Evolutionary conservation across 1,140 invertebrate species (phyloP).

Genomic region (Drosophila pallidifrons): DNA sequence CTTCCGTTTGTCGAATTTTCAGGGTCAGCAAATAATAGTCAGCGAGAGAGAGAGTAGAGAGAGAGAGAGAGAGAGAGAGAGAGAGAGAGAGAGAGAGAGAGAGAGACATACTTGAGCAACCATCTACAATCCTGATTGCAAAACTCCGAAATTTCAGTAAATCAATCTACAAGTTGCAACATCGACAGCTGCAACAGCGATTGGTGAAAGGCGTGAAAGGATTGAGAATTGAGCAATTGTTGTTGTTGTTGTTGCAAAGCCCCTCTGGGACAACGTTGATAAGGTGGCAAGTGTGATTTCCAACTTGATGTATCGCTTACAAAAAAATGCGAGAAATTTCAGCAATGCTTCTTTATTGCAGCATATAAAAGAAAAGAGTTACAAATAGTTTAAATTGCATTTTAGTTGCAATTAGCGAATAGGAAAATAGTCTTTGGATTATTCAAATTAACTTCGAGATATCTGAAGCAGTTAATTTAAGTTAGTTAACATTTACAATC

Average conservation of each 20-base stretch:
- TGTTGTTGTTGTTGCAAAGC: not conserved
- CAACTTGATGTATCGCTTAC: constrained; percentile 51
- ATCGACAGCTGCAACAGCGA: constrained; percentile 56
- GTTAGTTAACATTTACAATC: too few relatives aligned
- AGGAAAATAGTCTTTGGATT: too few relatives aligned
- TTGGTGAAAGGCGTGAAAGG: constrained; percentile 80
- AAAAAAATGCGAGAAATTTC: not conserved
- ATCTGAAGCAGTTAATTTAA: too few relatives aligned
- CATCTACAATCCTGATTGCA: constrained; percentile 59
- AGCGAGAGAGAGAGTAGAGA: not conserved
- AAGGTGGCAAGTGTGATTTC: constrained; percentile 40
- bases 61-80: too few relatives aligned
- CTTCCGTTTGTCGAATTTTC: constrained; percentile 68
- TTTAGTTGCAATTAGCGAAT: too few relatives aligned
- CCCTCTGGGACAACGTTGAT: constrained; percentile 42
- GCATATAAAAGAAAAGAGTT: not conserved
- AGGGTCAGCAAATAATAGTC: constrained; percentile 57
- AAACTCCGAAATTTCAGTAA: constrained; percentile 58
- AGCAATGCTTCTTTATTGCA: not conserved
- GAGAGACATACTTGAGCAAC: not conserved
- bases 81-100: too few relatives aligned
- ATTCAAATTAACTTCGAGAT: too few relatives aligned
- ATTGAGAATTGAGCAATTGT: constrained; percentile 59
- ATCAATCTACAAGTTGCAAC: constrained; percentile 58
- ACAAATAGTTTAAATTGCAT: too few relatives aligned